Conservation (phyloP, 2,113 vertebrate species). For the Thamnophis sirtalis region DNA sequence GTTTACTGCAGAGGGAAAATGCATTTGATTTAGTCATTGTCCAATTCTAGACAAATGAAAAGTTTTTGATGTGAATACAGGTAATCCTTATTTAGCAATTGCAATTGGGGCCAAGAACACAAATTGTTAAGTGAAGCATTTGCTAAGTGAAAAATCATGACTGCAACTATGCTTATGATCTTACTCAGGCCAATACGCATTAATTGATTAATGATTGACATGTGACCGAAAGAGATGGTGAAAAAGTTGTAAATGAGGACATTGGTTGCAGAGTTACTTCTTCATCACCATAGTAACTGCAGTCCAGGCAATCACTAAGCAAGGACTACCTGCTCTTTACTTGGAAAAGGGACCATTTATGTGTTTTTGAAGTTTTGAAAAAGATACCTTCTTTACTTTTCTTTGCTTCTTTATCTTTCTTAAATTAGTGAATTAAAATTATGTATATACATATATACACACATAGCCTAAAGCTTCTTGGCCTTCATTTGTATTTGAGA, state of each 20-base stretch:
- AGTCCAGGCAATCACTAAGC: not conserved
- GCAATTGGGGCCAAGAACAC: not conserved
- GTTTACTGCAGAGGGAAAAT: not conserved
- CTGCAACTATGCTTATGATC: not conserved
- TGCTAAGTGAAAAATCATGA: not conserved
- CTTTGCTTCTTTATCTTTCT: not conserved
- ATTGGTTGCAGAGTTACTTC: not conserved
- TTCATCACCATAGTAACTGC: not conserved
- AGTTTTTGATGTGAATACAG: not conserved
- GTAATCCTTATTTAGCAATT: not conserved
- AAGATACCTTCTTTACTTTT: not conserved
- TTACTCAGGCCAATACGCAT: not conserved
- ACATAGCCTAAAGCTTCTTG: not conserved
- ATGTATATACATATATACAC: not conserved
- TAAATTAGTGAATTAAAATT: not conserved
- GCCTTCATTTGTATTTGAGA: not conserved
- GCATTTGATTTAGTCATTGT: not conserved
- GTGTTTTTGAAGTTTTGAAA: not conserved
- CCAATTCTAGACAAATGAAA: not conserved
- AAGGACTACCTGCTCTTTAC: not conserved
- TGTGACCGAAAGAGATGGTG: not conserved
- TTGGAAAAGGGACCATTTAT: not conserved
- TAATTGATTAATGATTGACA: not conserved
- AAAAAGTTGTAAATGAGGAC: not conserved
- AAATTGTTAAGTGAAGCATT: not conserved